phyloP scores from a whole-genome alignment of 2,113 vertebrate genomes.

The Dromas ardeola region DNA sequence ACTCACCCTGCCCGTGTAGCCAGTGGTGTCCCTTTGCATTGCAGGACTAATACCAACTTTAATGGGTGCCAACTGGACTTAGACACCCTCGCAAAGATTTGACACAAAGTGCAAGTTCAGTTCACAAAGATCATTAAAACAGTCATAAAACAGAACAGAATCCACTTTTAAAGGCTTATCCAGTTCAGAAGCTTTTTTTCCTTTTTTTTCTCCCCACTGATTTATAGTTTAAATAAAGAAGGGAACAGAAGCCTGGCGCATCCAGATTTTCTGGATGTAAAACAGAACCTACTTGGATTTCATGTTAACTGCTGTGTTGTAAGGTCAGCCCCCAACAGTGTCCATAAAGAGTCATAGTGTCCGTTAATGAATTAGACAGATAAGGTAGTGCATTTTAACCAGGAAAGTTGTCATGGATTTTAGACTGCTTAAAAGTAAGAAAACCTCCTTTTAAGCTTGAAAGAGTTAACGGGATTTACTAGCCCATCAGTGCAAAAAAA shows the following conservation, averaged over 20 bases:
- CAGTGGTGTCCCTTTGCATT: background rate
- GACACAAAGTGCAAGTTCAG: background rate
- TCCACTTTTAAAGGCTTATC: background rate
- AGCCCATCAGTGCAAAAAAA: background rate
- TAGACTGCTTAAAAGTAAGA: background rate
- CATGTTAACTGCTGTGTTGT: background rate
- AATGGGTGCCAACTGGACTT: background rate
- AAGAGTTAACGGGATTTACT: background rate
- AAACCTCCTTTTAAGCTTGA: background rate
- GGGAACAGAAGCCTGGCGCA: background rate
- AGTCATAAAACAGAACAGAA: background rate
- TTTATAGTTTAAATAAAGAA: background rate
- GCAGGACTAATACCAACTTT: background rate
- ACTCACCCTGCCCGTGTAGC: background rate
- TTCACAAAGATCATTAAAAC: background rate
- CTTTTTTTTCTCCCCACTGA: background rate
- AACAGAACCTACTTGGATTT: background rate
- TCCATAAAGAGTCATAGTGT: background rate
- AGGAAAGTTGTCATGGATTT: background rate
- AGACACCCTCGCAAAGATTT: background rate
- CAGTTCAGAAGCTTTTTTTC: background rate
- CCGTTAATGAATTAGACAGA: background rate
- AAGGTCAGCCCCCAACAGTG: background rate
- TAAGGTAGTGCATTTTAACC: background rate
- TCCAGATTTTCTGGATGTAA: background rate